Conservation (phyloP, 2,113 vertebrate species). For the Gopherus evgoodei region DNA sequence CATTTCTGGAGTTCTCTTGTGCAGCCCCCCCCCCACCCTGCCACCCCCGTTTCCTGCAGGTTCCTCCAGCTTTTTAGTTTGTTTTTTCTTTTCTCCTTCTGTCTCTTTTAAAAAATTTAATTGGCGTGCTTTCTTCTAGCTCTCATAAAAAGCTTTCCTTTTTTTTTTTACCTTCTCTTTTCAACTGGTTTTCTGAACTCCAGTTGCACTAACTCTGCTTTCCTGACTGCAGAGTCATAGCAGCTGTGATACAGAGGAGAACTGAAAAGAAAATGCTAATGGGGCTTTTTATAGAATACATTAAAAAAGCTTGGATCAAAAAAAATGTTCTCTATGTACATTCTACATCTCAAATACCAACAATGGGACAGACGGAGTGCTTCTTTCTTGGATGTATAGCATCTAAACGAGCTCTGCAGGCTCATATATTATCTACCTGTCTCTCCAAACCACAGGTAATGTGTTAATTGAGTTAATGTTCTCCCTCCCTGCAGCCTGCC, state of each 20-base stretch:
- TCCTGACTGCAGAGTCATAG: constrained; percentile 74
- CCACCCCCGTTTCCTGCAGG: constrained; percentile 31
- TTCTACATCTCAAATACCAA: constrained; percentile 43
- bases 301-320: constrained; percentile 60
- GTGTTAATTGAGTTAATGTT: not conserved
- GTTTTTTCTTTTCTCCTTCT: constrained; percentile 26
- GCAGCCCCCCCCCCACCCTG: not conserved
- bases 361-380: constrained; percentile 21
- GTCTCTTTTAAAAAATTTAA: constrained; percentile 62
- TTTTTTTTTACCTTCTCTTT: constrained; percentile 41
- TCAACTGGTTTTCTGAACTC: constrained; percentile 70
- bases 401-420: constrained; percentile 23
- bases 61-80: constrained; percentile 56
- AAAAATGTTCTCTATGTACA: not conserved
- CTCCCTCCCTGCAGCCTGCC: not conserved
- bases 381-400: constrained; percentile 1
- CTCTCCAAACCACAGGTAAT: not conserved
- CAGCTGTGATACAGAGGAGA: constrained; percentile 72
- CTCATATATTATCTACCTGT: not conserved
- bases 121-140: constrained; percentile 72
- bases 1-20: constrained; percentile 32
- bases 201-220: constrained; percentile 70
- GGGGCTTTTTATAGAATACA: constrained; percentile 39
- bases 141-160: constrained; percentile 66
- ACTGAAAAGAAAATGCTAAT: constrained; percentile 77